phyloP scores from a whole-genome alignment of 1,140 invertebrate species.

The Pteromalus puparum region DNA sequence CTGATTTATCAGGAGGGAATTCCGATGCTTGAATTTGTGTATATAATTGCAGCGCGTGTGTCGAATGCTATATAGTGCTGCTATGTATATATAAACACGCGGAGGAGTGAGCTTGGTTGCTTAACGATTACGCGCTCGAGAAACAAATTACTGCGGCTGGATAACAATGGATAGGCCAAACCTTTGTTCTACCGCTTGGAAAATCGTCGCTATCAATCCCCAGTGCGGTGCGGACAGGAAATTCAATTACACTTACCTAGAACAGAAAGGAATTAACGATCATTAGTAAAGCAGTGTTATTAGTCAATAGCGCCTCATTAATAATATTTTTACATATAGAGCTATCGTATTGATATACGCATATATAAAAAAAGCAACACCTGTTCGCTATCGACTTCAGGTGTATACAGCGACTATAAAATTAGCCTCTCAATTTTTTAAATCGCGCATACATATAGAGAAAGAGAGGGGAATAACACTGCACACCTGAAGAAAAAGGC shows the following conservation, averaged over 20 bases:
- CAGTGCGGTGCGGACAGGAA: too few species aligned
- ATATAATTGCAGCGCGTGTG: neutral
- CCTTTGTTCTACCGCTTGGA: too few species aligned
- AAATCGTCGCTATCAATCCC: neutral
- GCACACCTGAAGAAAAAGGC: neutral
- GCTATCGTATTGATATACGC: too few species aligned
- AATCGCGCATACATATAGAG: neutral
- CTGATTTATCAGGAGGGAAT: neutral
- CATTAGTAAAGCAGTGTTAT: conserved; percentile 17
- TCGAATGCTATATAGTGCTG: too few species aligned
- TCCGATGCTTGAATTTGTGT: conserved; percentile 2
- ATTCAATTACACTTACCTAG: conserved; percentile 28
- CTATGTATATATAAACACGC: too few species aligned
- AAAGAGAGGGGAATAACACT: neutral
- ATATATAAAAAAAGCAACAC: too few species aligned
- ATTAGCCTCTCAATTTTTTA: neutral
- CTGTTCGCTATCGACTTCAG: too few species aligned
- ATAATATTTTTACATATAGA: neutral
- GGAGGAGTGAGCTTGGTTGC: neutral
- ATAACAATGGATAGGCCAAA: too few species aligned
- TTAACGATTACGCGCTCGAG: neutral
- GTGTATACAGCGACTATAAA: too few species aligned
- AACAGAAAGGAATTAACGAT: conserved; percentile 15
- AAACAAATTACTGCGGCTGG: too few species aligned
- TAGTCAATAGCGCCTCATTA: neutral